Base-by-base conservation (phyloP, 1,140 invertebrate species). In the Arctopsyche grandis region DNA sequence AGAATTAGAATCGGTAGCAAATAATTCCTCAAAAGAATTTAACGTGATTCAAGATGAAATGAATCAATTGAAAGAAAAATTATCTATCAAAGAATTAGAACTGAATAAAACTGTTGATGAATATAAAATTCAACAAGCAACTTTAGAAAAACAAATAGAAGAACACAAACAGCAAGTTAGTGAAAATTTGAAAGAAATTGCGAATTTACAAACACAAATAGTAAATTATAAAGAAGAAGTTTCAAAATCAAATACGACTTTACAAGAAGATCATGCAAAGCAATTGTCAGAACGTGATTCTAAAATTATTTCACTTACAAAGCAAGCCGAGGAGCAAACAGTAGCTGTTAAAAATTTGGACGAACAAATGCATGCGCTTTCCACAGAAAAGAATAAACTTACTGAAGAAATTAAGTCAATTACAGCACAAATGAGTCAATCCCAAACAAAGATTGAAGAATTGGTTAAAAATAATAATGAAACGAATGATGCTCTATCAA, bases 291-390 rank as follows among this genome's bases (percentile, higher is more conserved):
- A 88, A 70, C 85, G 87, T 71, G 86, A 89, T 75, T 82, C 82
- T 21, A 89, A 87, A 85, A 87, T 88, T 81, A 85, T 87, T 77
- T 84, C 87, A 66, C 80, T 87, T 38, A 84, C 84, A 46, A 88
- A 88, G 79, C 87, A 91, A 83, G 44, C 75, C 0, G 88, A 90
- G 79, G 84, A 87, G 66, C 88, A 91, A 80, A 89, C 85, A 79
- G 83, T 85, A 46, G 78, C 87, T 5, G 83, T 89, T 46, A 88
- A 89, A 83, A 85, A 90, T 82, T 88, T 83, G 46, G 88, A 90
- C 82, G 75, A 86, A 29, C 87, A 87, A 83, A 83, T 86, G 9
- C 85, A 87, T 69, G 83, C 84, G 26, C 79, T 89, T 0, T 87
- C 85, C 82, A 84, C 84, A 14, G 85, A 88, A 81, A 86, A 87